Base-by-base conservation (phyloP, 2,113 vertebrate genomes). In the Lepus timidus region DNA sequence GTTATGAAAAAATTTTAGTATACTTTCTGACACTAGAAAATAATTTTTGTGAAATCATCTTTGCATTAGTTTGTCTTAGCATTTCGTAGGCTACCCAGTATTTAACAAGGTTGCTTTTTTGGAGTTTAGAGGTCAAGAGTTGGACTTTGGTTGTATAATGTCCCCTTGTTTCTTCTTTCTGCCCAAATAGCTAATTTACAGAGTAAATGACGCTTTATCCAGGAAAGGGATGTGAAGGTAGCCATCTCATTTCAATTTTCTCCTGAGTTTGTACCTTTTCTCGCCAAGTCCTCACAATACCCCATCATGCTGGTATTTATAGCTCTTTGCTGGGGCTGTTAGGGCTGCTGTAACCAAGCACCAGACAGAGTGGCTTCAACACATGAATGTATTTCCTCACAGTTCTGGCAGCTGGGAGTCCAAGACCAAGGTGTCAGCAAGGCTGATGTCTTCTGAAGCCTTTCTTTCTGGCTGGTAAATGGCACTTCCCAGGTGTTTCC, bases 11-110 rank as follows among this genome's bases (percentile, higher is more conserved):
- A 62, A 49, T 55, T 84, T 9, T 87, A 65, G 25, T 49, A 20
- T 70, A 75, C 64, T 39, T 75, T 93, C 44, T 93, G 87, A 81
- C 0, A 3, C 19, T 49, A 74, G 76, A 76, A 96, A 73, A 94
- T 49, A 80, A 39, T 5, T 84, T 79, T 82, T 70, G 33, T 74
- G 80, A 94, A 58, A 52, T 80, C 0, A 6, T 52, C 2, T 64
- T 19, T 22, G 7, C 5, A 39, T 4, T 13, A 68, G 33, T 65
- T 3, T 51, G 62, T 67, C 29, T 76, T 73, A 49, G 16, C 68
- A 27, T 84, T 93, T 92, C 33, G 27, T 78, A 44, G 65, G 13
- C 52, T 85, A 71, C 44, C 58, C 20, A 36, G 58, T 86, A 83
- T 68, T 80, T 74, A 73, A 68, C 52, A 61, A 17, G 1, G 25